Conservation (phyloP, 2,888 invertebrate genomes). For the Aricia artaxerxes region DNA sequence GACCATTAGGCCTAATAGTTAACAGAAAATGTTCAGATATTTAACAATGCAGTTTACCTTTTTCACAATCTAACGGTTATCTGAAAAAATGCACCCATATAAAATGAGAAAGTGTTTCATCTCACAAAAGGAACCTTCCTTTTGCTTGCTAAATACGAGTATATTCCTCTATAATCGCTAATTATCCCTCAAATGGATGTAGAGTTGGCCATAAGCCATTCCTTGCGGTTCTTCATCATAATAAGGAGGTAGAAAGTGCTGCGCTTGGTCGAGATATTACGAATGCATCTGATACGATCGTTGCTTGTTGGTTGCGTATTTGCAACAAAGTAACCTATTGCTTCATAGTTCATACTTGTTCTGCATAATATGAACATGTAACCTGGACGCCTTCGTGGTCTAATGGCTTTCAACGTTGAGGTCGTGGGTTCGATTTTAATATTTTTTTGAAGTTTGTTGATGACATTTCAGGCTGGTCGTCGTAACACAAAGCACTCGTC, state of each 20-base stretch:
- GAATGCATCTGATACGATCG: not conserved
- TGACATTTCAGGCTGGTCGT: too few relatives aligned
- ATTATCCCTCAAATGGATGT: not conserved
- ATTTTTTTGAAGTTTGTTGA: too few relatives aligned
- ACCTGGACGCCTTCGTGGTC: not conserved
- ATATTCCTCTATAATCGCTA: not conserved
- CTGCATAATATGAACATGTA: not conserved
- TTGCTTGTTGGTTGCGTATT: not conserved
- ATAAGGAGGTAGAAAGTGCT: not conserved
- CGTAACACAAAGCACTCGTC: too few relatives aligned
- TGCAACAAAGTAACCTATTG: slow-evolving; percentile 2
- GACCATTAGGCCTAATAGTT: too few relatives aligned
- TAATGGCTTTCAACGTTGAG: not conserved
- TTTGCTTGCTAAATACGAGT: not conserved
- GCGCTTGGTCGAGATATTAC: not conserved
- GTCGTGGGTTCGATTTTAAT: too few relatives aligned
- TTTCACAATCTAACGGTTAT: not conserved
- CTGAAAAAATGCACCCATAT: not conserved
- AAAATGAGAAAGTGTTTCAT: not conserved
- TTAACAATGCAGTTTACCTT: not conserved
- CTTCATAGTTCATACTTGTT: not conserved
- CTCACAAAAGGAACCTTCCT: not conserved
- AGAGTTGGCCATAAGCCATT: not conserved
- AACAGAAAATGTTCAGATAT: not conserved
- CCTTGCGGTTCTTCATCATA: not conserved